Evolutionary conservation across 2,888 invertebrate species (phyloP).

Genomic region (Podabrus alpinus): DNA sequence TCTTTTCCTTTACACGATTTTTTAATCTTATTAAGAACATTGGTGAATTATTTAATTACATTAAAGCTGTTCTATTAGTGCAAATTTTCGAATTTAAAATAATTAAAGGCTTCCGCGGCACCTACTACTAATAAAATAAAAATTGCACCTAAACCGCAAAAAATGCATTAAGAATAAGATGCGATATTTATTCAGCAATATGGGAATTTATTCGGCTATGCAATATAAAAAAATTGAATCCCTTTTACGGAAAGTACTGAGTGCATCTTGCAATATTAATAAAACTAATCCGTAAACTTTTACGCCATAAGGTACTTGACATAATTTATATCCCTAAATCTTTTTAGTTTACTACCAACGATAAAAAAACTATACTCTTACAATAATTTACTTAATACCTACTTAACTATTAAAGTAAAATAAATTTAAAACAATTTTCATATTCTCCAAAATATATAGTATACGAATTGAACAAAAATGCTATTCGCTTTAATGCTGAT

Average conservation of each 20-base stretch:
- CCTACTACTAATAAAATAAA: no score
- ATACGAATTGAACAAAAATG: no score
- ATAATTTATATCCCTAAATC: slow-evolving; percentile 13
- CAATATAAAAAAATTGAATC: not conserved
- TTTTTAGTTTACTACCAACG: slow-evolving; percentile 14
- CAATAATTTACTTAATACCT: not conserved
- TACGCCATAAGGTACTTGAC: slow-evolving; percentile 22
- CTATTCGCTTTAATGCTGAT: no score
- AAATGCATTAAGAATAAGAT: not conserved
- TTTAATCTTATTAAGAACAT: no score
- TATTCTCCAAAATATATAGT: no score
- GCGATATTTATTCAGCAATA: not conserved
- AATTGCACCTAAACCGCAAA: not conserved
- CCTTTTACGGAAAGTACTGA: slow-evolving; percentile 6
- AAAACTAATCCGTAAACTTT: slow-evolving; percentile 25
- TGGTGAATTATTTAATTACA: no score
- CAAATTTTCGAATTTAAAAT: not conserved
- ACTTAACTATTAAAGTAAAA: not conserved
- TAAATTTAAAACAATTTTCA: not conserved
- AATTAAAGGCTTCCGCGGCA: not conserved
- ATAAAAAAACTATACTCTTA: not conserved
- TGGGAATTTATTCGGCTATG: not conserved
- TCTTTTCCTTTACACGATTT: not conserved
- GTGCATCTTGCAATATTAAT: slow-evolving; percentile 29
- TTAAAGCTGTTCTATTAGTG: no score